Evolutionary conservation across 2,888 invertebrate genomes (phyloP).

Genomic region (Pollenia amentaria): DNA sequence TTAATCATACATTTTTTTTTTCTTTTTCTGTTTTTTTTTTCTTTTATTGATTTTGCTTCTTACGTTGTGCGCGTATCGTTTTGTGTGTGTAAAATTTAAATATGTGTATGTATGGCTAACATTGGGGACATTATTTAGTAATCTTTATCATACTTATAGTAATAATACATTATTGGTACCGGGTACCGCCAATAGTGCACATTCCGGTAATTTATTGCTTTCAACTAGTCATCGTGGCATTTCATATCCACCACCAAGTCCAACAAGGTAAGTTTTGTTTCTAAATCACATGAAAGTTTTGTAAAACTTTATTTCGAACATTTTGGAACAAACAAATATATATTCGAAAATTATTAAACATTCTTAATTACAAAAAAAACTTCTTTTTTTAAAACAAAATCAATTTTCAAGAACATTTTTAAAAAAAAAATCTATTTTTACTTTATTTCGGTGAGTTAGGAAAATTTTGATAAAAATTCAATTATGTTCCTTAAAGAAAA

Average conservation of each 20-base stretch:
- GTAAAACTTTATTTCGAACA: too few species aligned
- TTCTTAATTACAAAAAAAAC: too few species aligned
- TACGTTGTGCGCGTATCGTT: constrained; percentile 54
- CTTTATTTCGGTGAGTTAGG: too few species aligned
- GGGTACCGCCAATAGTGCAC: constrained; percentile 81
- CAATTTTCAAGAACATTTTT: too few species aligned
- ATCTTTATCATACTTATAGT: constrained; percentile 84
- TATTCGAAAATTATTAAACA: too few species aligned
- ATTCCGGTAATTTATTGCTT: constrained; percentile 84
- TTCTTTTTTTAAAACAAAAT: too few species aligned
- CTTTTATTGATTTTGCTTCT: constrained; percentile 62
- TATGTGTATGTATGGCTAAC: constrained; percentile 64
- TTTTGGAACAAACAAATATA: too few species aligned
- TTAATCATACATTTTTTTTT: constrained; percentile 13
- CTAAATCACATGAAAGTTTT: too few species aligned
- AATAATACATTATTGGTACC: constrained; percentile 87
- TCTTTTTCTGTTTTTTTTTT: constrained; percentile 35
- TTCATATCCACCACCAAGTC: constrained; percentile 94
- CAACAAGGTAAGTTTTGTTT: constrained; percentile 84
- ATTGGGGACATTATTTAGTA: constrained; percentile 77
- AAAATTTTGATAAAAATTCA: too few species aligned
- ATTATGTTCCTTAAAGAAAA: too few species aligned
- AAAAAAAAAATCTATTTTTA: background rate
- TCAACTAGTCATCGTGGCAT: constrained; percentile 89
- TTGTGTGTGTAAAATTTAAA: constrained; percentile 59